A percentile compares a stretch with the other conserved stretches of the same genome.
Conservation (phyloP, 30 jellyfish, hydroid and myxozoan species). For the Aurelia coerulea region DNA sequence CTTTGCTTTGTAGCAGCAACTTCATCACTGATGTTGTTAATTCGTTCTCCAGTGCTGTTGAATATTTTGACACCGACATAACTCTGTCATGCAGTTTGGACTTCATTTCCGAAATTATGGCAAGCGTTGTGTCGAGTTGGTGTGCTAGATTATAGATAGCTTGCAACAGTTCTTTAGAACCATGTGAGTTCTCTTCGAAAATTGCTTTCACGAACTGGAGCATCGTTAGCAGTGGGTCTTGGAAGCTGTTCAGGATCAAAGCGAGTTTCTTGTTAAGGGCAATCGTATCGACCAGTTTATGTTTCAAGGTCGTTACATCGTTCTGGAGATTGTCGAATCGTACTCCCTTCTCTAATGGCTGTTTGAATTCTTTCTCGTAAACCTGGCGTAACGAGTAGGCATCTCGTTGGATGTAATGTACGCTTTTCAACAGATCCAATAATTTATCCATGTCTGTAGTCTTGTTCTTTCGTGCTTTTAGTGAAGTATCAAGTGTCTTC, state of each 20-base stretch:
- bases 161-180: not conserved
- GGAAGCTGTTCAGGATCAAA: slow-evolving; percentile 7
- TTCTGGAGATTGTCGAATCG: too few relatives aligned
- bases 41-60: not conserved
- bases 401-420: too few relatives aligned
- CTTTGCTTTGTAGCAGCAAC: slow-evolving; percentile 11
- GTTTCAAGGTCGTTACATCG: too few relatives aligned
- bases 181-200: not conserved
- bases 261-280: slow-evolving; percentile 10
- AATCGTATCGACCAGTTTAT: not conserved
- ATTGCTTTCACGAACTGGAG: not conserved
- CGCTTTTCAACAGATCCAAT: too few relatives aligned
- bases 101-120: not conserved
- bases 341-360: too few relatives aligned
- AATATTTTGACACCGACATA: not conserved
- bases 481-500: too few relatives aligned
- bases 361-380: too few relatives aligned
- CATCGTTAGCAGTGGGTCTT: slow-evolving; percentile 7
- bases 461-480: too few relatives aligned
- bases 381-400: too few relatives aligned
- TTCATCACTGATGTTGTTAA: not conserved
- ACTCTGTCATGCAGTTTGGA: not conserved
- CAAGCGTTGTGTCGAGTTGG: not conserved
- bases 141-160: not conserved
- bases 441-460: too few relatives aligned